Base-by-base conservation (phyloP, 2,113 vertebrate species). In the Triplophysa tibetana region DNA sequence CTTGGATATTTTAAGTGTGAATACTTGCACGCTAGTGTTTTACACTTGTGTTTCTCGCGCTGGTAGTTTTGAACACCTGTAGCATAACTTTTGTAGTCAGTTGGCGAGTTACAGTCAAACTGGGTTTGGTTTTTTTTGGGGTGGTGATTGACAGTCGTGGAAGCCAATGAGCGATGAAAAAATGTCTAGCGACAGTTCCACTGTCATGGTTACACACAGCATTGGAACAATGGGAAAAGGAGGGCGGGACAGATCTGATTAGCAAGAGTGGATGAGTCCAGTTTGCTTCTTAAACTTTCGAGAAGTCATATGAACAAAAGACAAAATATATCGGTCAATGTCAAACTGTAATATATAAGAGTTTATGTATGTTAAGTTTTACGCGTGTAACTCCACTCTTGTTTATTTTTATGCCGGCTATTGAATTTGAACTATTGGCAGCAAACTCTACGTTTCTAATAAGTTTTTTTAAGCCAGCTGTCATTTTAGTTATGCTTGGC, bases 251-350 rank as follows among this genome's bases (percentile, higher is more conserved):
- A 81, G 19, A 23, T 0, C 8, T 24, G 23, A 60, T 69, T 45
- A 93, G 91, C 93, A 93, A 2, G 91, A 83, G 82, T 85, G 92
- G 78, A 66, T 92, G 90, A 85, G 68, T 86, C 81, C 81, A 77
- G 50, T 64, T 70, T 23, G 61, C 62, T 70, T n/a, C 81, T 75
- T 41, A 38, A 81, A 66, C 19, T 58, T 73, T 58, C 16, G 52
- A 48, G 72, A 74, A 70, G 38, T 88, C 62, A 75, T n/a, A 75
- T 64, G 80, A 78, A 84, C 58, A 82, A 80, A 43, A 85, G 80
- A 58, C 78, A 73, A 85, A 79, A 70, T 85, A 5, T 16, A 7
- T 74, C 21, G 33, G 78, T 70, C 2, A 17, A 52, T 19, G 3
- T 7, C 33, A 38, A 8, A 33, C 16, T 11, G 7, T 38, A 60